These are phyloP conservation scores for Brachionus paranguensis DNA, from an alignment of 1,140 invertebrate species.

Conservation along the genomic window DNA sequence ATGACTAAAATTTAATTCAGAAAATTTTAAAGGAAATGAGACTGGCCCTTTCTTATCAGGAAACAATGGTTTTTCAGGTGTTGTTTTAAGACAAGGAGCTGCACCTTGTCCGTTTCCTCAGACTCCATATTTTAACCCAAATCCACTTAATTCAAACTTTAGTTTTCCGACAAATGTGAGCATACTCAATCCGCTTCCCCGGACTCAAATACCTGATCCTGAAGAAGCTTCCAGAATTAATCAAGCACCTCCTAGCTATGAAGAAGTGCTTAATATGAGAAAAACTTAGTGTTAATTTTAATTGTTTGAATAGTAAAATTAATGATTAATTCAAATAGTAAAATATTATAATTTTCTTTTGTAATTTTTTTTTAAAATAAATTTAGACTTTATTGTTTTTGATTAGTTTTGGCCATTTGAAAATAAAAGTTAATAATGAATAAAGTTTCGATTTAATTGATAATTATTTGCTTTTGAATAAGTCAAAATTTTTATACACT, in stretches of 20 bases:
- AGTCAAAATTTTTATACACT: not conserved
- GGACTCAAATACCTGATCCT: not conserved
- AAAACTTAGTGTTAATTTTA: not conserved
- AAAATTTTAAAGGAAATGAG: not conserved
- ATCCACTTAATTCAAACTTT: not conserved
- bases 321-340: not conserved
- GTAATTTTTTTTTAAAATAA: not conserved
- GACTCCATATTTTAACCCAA: not conserved
- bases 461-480: not conserved
- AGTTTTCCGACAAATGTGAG: not conserved
- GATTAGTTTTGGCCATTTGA: not conserved
- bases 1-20: not conserved
- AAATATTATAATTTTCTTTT: not conserved
- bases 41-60: not conserved
- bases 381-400: not conserved
- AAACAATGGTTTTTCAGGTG: not conserved
- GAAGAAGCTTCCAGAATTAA: not conserved
- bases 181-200: not conserved
- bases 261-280: not conserved
- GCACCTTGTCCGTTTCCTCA: not conserved
- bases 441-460: not conserved
- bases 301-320: not conserved
- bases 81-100: not conserved
- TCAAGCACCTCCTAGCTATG: slow-evolving; percentile 23
- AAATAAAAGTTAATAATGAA: not conserved